Conservation (phyloP, 2,113 vertebrate species). For the Salminus brasiliensis region DNA sequence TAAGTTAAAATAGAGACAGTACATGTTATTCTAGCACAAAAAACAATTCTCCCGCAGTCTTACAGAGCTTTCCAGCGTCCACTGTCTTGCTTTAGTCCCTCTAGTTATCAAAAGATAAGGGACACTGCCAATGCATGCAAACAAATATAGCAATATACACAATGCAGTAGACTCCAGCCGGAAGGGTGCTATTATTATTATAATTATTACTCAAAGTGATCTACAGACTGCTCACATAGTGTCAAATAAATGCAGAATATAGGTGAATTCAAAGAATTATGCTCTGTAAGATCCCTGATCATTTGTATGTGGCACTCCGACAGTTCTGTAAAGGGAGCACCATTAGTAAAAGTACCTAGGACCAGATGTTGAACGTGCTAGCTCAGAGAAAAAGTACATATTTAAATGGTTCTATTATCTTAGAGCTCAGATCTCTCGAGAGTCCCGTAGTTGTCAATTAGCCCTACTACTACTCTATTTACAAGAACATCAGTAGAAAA, state of each 20-base stretch:
- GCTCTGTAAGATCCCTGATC: background rate
- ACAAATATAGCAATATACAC: background rate
- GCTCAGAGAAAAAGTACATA: background rate
- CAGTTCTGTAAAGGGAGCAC: background rate
- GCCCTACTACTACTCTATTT: background rate
- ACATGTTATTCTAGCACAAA: background rate
- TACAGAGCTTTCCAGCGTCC: too few species aligned
- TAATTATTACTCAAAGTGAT: background rate
- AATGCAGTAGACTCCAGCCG: background rate
- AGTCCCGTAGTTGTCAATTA: too few species aligned
- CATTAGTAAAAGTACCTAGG: background rate
- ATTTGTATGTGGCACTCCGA: background rate
- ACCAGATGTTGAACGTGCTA: background rate
- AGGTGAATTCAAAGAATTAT: background rate
- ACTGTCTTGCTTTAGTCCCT: too few species aligned
- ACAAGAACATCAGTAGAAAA: background rate
- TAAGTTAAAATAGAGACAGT: conserved; percentile 18
- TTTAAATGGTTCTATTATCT: too few species aligned
- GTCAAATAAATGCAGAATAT: too few species aligned
- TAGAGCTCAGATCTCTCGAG: too few species aligned
- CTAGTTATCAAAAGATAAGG: background rate
- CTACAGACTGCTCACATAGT: too few species aligned
- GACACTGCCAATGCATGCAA: background rate
- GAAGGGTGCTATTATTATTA: too few species aligned
- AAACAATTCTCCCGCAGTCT: background rate